Percentiles rank a stretch among this genome's conserved stretches.
Evolutionary conservation across 2,888 invertebrate genomes (phyloP).

Genomic region (Perizoma affinitatum): DNA sequence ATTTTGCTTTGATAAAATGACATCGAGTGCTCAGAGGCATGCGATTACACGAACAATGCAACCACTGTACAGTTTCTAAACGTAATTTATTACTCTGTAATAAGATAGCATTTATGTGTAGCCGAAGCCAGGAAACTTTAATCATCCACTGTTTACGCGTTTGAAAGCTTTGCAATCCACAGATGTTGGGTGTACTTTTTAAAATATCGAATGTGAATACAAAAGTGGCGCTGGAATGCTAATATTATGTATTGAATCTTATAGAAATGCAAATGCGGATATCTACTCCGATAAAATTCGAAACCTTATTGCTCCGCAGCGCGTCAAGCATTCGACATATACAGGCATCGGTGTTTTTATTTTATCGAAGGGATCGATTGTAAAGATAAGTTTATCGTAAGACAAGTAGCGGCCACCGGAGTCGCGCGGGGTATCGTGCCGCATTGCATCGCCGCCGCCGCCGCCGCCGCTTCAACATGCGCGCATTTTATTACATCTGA

Average conservation of each 20-base stretch:
- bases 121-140: conserved; percentile 27
- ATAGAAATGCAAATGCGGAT: conserved; percentile 77
- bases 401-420: conserved; percentile 83
- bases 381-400: conserved; percentile 82
- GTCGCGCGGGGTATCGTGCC: conserved; percentile 48
- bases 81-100: conserved; percentile 41
- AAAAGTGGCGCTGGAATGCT: conserved; percentile 65
- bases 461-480: conserved; percentile 54
- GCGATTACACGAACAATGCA: conserved; percentile 58
- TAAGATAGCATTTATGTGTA: conserved; percentile 27
- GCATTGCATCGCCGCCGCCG: conserved; percentile 45
- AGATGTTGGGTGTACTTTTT: conserved; percentile 17
- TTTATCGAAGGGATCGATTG: conserved; percentile 81
- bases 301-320: conserved; percentile 75
- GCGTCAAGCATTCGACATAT: conserved; percentile 74
- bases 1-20: conserved; percentile 64
- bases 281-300: conserved; percentile 74
- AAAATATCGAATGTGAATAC: conserved; percentile 43
- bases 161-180: conserved; percentile 24
- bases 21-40: conserved; percentile 64
- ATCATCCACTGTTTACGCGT: conserved; percentile 29
- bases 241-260: conserved; percentile 73
- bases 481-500: conserved; percentile 81
- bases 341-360: conserved; percentile 69
- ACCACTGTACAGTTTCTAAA: conserved; percentile 49